Percentiles rank a stretch among this genome's conserved stretches.
Conservation (phyloP, 2,888 invertebrate species). For the Desoria tigrina region DNA sequence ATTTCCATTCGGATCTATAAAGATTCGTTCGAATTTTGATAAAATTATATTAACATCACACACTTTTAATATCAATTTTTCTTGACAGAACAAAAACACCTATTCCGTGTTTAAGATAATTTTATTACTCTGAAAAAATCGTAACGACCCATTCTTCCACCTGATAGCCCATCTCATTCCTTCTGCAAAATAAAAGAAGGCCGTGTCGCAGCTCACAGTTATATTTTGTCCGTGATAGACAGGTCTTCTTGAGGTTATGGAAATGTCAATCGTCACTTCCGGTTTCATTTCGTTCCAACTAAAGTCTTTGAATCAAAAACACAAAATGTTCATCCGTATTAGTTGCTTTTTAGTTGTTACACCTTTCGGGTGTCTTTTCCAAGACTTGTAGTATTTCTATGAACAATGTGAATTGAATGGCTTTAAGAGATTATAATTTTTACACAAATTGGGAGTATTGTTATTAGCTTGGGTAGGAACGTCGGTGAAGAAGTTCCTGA, state of each 20-base stretch:
- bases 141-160: conserved; percentile 36
- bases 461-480: conserved; percentile 19
- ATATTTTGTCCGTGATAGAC: conserved; percentile 36
- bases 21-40: not conserved
- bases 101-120: too few species aligned
- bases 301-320: conserved; percentile 30
- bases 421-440: conserved; percentile 12
- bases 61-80: too few species aligned
- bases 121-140: conserved; percentile 26
- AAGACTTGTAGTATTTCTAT: too few species aligned
- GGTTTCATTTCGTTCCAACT: conserved; percentile 36
- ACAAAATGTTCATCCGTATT: not conserved
- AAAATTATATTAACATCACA: too few species aligned
- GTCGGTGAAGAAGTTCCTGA: conserved; percentile 47
- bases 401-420: too few species aligned
- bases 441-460: conserved; percentile 38
- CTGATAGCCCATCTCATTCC: conserved; percentile 37
- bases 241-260: conserved; percentile 13
- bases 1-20: not conserved
- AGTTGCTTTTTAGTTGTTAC: too few species aligned
- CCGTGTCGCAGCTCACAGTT: conserved; percentile 33
- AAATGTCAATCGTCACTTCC: conserved; percentile 33
- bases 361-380: too few species aligned
- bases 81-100: too few species aligned
- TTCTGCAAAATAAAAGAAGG: conserved; percentile 37